Evolutionary conservation across 2,797 vertebrate genomes (phyloP).

Genomic region (Phrynocephalus guinanensis): DNA sequence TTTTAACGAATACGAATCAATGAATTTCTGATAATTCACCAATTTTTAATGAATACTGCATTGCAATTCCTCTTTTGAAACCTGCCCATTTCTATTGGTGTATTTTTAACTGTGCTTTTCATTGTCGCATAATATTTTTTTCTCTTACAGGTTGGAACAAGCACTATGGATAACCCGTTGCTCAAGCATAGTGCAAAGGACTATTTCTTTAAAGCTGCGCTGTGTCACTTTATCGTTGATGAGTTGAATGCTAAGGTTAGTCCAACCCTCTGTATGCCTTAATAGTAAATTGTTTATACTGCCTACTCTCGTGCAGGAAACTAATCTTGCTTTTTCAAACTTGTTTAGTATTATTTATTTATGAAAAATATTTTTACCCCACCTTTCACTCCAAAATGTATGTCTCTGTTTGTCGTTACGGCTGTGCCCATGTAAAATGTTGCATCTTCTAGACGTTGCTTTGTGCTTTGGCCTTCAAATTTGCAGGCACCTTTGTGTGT

Average conservation of each 20-base stretch:
- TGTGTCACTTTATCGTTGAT: slow-evolving; percentile 98
- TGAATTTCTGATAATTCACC: no score
- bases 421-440: neutral
- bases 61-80: no score
- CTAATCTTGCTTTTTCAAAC: neutral
- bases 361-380: no score
- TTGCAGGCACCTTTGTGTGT: no score
- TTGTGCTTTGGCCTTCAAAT: neutral
- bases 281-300: neutral
- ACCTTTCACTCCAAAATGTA: no score
- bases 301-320: neutral
- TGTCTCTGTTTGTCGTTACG: no score
- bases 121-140: neutral
- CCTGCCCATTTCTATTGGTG: neutral
- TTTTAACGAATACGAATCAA: no score
- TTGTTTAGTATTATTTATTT: neutral
- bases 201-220: slow-evolving; percentile 98
- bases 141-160: slow-evolving; percentile 87
- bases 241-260: slow-evolving; percentile 95
- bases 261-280: neutral
- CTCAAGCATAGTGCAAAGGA: slow-evolving; percentile 99
- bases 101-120: neutral
- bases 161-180: slow-evolving; percentile 97
- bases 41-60: no score
- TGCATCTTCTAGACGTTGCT: neutral